Percentiles rank a stretch among this genome's conserved stretches.
These are phyloP conservation scores for Oreonectes daqikongensis DNA, from an alignment of 2,797 vertebrate genomes.

Conservation along the genomic window DNA sequence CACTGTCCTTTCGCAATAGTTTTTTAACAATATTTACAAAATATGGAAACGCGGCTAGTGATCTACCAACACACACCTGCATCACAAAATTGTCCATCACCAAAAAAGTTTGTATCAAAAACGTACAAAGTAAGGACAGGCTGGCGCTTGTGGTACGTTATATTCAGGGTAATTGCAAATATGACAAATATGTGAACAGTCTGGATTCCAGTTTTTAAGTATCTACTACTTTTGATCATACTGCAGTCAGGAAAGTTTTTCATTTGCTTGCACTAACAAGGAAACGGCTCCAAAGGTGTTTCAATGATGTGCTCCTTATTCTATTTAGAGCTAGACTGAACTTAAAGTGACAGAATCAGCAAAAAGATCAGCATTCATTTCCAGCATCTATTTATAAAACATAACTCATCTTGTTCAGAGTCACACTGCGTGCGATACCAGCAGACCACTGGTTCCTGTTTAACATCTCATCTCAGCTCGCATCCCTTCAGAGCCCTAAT, in stretches of 20 bases:
- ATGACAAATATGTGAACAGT: neutral
- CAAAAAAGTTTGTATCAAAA: too few relatives aligned
- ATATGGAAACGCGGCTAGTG: too few relatives aligned
- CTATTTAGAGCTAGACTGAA: slow-evolving; percentile 30
- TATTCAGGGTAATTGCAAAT: neutral
- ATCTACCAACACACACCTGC: too few relatives aligned
- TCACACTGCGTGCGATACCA: slow-evolving; percentile 44
- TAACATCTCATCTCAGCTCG: slow-evolving; percentile 44
- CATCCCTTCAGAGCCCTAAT: slow-evolving; percentile 47
- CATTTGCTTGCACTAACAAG: slow-evolving; percentile 15
- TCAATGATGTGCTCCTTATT: neutral
- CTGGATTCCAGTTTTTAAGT: neutral
- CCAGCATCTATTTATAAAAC: slow-evolving; percentile 54
- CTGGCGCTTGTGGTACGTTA: neutral
- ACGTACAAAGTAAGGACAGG: neutral
- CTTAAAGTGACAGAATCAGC: slow-evolving; percentile 48
- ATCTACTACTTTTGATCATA: slow-evolving; percentile 16
- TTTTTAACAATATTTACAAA: too few relatives aligned
- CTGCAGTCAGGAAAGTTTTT: neutral
- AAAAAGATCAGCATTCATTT: slow-evolving; percentile 43
- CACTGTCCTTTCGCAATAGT: too few relatives aligned
- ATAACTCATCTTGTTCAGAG: slow-evolving; percentile 34
- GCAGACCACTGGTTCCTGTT: slow-evolving; percentile 42
- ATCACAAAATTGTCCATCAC: too few relatives aligned
- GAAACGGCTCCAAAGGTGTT: slow-evolving; percentile 3